phyloP scores from a whole-genome alignment of 2,113 vertebrate genomes.

The Labeo rohita region DNA sequence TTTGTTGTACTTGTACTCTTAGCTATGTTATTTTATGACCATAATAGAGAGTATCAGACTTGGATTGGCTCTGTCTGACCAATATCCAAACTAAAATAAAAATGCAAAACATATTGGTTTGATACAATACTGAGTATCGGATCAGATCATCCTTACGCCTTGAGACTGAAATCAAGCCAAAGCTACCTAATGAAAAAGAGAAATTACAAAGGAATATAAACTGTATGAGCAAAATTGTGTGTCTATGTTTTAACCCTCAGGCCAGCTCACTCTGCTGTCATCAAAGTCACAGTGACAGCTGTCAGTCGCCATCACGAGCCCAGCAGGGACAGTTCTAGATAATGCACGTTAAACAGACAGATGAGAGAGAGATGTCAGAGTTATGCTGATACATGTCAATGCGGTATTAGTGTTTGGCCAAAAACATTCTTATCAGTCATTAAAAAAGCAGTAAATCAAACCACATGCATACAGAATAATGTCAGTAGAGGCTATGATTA shows the following conservation, averaged over 20 bases:
- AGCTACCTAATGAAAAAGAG: background rate
- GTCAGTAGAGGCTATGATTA: background rate
- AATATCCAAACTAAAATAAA: background rate
- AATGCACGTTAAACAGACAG: background rate
- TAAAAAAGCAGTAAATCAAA: background rate
- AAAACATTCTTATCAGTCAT: background rate
- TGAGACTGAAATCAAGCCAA: background rate
- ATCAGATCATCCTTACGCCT: background rate
- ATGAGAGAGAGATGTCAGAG: background rate
- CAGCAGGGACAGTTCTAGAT: background rate
- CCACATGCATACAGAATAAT: background rate
- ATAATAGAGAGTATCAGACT: background rate
- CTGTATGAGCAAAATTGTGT: background rate
- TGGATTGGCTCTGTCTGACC: background rate
- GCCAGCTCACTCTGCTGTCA: background rate
- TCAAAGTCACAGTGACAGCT: conserved; percentile 26
- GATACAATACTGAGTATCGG: background rate
- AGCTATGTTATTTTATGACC: too few species aligned
- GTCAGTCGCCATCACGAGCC: background rate
- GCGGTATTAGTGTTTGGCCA: background rate
- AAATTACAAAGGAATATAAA: background rate
- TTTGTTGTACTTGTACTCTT: background rate
- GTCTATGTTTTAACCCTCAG: background rate
- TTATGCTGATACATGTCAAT: background rate
- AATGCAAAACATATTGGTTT: too few species aligned